Evolutionary conservation across 1,140 invertebrate species (phyloP), one percentile per base, ranked within the genome.

Genomic region (Andrena cerasifolii): DNA sequence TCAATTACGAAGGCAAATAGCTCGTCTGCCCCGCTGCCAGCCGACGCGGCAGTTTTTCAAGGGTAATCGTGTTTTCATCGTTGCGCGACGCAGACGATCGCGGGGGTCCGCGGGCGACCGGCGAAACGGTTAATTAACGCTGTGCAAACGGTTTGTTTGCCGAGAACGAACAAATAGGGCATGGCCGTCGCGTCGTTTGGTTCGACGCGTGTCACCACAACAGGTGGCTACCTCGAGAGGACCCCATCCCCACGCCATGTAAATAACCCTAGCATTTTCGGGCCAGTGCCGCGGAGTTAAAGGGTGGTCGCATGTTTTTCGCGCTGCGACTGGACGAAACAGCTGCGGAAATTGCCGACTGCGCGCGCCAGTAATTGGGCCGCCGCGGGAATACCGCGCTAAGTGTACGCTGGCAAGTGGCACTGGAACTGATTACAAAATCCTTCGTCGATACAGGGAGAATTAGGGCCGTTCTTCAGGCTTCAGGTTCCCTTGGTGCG

Each of bases 141-240:
- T 21, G 7, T 28, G 49, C 43, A 33, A 78, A 78, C 33, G 67
- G 58, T 78, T 73, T 51, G 70, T 51, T 33, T 63, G 77, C 65
- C 45, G 56, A 68, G 65, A 18, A 62, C 65, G 74, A 62, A 8
- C 43, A 45, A 31, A 53, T 6, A 54, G 21, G 33, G 21, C 24
- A 74, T 14, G 6, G 31, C 31, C 53, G 28, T 58, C 40, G 28
- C 53, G 28, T 58, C 40, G 28, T 62, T n/a, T n/a, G 7, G 40
- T 63, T 63, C 21, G 53, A n/a, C 28, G 59, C 70, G 3, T 53
- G 70, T 74, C 70, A 26, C 40, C 40, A 74, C 77, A 79, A 79
- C 77, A 79, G 77, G 77, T 79, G 70, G 77, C 53, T 28, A 78
- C 2, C 68, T 78, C n/a, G 21, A 71, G 36, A 40, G 66, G 61